Conservation (phyloP, 2,888 invertebrate genomes). For the Limnephilus rhombicus region DNA sequence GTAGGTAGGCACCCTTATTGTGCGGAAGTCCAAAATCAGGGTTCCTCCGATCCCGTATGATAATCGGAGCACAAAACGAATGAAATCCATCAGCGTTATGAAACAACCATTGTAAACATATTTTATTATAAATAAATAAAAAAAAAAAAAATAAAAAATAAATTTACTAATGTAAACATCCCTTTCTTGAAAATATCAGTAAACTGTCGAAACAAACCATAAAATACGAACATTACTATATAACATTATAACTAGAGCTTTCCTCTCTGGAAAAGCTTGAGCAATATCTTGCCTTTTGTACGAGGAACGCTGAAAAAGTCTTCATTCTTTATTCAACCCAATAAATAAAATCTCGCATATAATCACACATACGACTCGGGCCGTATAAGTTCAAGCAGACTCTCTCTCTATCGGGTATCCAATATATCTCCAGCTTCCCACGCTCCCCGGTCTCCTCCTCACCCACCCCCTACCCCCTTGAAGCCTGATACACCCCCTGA, state of each 20-base stretch:
- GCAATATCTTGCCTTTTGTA: conserved; percentile 2
- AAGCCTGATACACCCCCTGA: conserved; percentile 22
- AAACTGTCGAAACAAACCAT: background rate
- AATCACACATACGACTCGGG: conserved; percentile 12
- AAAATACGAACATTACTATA: background rate
- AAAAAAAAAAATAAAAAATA: too few species aligned
- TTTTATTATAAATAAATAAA: too few species aligned
- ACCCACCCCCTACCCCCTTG: conserved; percentile 1
- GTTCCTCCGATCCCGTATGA: too few species aligned
- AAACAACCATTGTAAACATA: too few species aligned
- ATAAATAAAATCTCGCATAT: conserved; percentile 46
- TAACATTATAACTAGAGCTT: background rate
- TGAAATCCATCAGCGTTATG: too few species aligned
- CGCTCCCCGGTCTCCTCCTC: conserved; percentile 42
- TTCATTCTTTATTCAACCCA: conserved; percentile 37
- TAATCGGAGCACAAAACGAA: too few species aligned
- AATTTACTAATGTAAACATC: background rate
- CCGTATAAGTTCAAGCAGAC: conserved; percentile 24
- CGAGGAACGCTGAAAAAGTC: conserved; percentile 10
- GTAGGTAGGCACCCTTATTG: too few species aligned
- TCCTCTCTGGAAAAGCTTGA: background rate
- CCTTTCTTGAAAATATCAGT: background rate
- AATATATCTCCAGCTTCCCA: conserved; percentile 63
- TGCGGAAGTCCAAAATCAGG: too few species aligned
- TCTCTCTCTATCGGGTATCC: conserved; percentile 62